phyloP scores from a whole-genome alignment of 1,140 invertebrate species.

The Proales similis region DNA sequence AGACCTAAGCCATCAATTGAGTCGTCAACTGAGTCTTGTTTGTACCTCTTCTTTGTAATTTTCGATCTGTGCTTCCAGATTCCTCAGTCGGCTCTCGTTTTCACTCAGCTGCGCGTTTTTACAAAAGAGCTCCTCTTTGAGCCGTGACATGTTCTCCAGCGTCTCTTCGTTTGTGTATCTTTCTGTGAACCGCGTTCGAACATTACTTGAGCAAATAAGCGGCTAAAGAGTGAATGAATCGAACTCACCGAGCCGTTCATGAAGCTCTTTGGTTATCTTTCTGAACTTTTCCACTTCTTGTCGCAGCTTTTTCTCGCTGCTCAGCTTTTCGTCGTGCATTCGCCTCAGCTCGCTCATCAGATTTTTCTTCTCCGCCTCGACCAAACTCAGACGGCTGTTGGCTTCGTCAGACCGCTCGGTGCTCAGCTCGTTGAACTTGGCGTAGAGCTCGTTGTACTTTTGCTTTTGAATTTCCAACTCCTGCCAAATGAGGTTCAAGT shows the following conservation, averaged over 20 bases:
- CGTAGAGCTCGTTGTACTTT: constrained; percentile 15
- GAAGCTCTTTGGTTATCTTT: constrained; percentile 25
- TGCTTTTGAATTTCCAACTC: constrained; percentile 32
- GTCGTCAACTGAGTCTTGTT: too few species aligned
- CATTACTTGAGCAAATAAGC: not conserved
- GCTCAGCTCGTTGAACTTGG: constrained; percentile 15
- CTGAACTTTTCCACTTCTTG: constrained; percentile 27
- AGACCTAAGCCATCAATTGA: not conserved
- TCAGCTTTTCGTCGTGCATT: constrained; percentile 27
- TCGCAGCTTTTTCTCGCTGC: constrained; percentile 24
- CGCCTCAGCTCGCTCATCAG: constrained; percentile 5
- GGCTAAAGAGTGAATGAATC: not conserved
- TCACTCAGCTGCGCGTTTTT: constrained; percentile 9
- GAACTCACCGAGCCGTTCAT: not conserved
- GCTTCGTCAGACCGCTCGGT: constrained; percentile 5
- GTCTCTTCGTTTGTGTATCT: constrained; percentile 8
- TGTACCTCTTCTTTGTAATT: constrained; percentile 23
- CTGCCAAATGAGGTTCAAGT: not conserved
- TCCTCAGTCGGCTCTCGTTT: not conserved
- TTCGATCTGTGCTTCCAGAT: not conserved
- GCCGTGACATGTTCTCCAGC: not conserved
- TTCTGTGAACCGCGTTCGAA: not conserved
- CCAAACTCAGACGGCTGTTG: not conserved
- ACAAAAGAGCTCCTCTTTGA: constrained; percentile 1
- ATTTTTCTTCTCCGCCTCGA: constrained; percentile 21